A percentile compares a stretch with the other conserved stretches of the same genome.
Evolutionary conservation across 35 echinoderm and acorn worm species (phyloP).

Genomic region (Lytechinus pictus): DNA sequence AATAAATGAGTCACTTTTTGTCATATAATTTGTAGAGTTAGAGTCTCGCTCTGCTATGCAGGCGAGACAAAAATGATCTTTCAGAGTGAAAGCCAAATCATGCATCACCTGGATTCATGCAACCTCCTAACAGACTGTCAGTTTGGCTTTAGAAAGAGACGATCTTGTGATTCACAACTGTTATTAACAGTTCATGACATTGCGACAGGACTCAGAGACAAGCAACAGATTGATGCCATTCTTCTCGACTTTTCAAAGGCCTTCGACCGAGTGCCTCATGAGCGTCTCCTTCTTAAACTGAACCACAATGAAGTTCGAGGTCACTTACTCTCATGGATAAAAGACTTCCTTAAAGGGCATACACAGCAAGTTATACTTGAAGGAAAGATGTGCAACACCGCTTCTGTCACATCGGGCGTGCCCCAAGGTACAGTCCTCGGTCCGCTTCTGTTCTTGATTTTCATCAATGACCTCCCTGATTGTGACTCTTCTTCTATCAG

Average conservation of each 20-base stretch:
- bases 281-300: constrained; percentile 52
- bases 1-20: too few relatives aligned
- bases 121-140: not conserved
- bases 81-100: constrained; percentile 52
- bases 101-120: constrained; percentile 35
- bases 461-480: too few relatives aligned
- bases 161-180: constrained; percentile 41
- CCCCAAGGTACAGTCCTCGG: too few relatives aligned
- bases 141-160: not conserved
- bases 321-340: constrained; percentile 56
- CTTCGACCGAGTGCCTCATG: constrained; percentile 48
- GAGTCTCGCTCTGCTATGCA: too few relatives aligned
- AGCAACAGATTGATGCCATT: constrained; percentile 59
- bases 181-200: constrained; percentile 41
- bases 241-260: constrained; percentile 53
- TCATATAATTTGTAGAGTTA: too few relatives aligned
- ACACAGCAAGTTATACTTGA: constrained; percentile 64
- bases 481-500: too few relatives aligned
- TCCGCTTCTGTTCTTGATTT: too few relatives aligned
- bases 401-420: too few relatives aligned
- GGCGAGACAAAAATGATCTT: too few relatives aligned
- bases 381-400: not conserved
- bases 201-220: constrained; percentile 48
- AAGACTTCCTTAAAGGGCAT: constrained; percentile 34
- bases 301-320: constrained; percentile 51